Evolutionary conservation across 2,888 invertebrate genomes (phyloP), one percentile per base, ranked within the genome.

Genomic region (Campaea margaritaria): DNA sequence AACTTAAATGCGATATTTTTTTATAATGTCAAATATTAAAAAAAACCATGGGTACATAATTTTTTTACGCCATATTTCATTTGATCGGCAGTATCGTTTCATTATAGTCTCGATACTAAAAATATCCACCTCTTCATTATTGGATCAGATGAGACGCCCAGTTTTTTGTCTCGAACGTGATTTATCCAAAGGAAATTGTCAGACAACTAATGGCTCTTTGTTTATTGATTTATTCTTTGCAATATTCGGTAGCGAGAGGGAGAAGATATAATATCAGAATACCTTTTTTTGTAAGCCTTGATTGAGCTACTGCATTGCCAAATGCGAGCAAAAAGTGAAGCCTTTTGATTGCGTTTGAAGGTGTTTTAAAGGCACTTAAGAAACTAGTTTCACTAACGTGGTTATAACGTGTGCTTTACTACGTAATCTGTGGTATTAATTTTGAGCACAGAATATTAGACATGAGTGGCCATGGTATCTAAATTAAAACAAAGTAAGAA

Each of bases 141-240:
- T 74, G 65, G 70, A 67, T 76, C 78, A 76, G 77, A 78, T 70
- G 72, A 75, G 80, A 79, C 72, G 65, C 72, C 79, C 79, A 75
- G 79, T 85, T 90, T 90, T 88, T 88, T 85, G 75, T 74, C 66
- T 65, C 62, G 62, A 41, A 69, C 82, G 91, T 91, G 91, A 91
- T 91, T 91, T 90, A 91, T 88, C 87, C 89, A 86, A 81, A 89
- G 90, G 90, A 91, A 89, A 91, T 87, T 87, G 91, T 88, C 84
- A 85, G 91, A 87, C 89, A 89, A 85, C 88, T 89, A 89, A 91
- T 90, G 90, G 86, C 72, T 90, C 89, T 90, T 90, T 91, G 91
- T 91, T 88, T 89, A 91, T 91, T 90, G 91, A 91, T 91, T 91
- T 89, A 90, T 91, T 83, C 80, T 79, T 82, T 76, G 85, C 85